phyloP scores from a whole-genome alignment of 2,888 invertebrate species.

The Scelioninae gen. 1 region DNA sequence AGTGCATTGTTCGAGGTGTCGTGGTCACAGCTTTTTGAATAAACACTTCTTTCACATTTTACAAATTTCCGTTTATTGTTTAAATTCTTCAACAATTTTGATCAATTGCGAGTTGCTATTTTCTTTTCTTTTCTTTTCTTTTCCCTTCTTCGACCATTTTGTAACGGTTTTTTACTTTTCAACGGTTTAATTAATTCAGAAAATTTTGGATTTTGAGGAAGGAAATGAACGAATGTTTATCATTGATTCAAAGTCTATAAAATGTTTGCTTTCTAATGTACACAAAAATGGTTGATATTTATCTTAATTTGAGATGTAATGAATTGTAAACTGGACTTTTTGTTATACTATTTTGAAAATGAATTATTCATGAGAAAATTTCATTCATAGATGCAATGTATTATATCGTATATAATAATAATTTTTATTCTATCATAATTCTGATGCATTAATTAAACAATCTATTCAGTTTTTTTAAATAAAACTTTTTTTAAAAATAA shows the following conservation, averaged over 20 bases:
- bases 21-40: slow-evolving; percentile 23
- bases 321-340: no score
- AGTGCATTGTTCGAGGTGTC: slow-evolving; percentile 47
- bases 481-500: no score
- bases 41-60: slow-evolving; percentile 15
- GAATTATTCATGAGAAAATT: no score
- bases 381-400: no score
- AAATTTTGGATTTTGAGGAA: neutral
- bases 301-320: neutral
- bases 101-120: neutral
- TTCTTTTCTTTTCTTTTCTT: neutral
- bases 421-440: no score
- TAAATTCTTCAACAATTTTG: neutral
- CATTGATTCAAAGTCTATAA: neutral
- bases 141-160: neutral
- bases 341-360: no score
- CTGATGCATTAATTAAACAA: no score
- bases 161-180: neutral
- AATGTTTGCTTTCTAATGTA: slow-evolving; percentile 2
- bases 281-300: neutral
- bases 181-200: neutral
- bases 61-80: slow-evolving; percentile 23
- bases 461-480: no score
- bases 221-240: neutral
- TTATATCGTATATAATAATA: no score